Base-by-base conservation (phyloP, 23 tunicate species). In the Diplosoma virens region DNA sequence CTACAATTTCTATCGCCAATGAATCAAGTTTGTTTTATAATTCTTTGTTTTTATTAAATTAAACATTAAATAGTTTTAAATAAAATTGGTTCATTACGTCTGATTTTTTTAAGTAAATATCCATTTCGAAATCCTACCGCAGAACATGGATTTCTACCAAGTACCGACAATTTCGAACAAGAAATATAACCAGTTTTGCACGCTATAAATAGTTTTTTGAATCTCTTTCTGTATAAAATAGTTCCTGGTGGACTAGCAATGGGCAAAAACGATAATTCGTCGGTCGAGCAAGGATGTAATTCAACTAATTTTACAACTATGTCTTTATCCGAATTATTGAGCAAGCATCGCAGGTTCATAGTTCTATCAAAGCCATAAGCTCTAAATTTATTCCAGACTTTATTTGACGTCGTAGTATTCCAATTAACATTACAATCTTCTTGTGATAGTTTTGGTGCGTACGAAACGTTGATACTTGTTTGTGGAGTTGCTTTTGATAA, bases 61-160 rank as follows among this genome's bases (percentile, higher is more conserved):
- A n/a, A n/a, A n/a, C n/a, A 41, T 55, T 25, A 55, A 4, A 29
- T 47, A 28, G 47, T 63, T 61, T 33, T 36, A 77, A 84, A 84
- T 4, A 45, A 29, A 27, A 86, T 72, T 45, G 23, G 41, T 60
- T 86, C 37, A 18, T 82, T 82, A 0, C 58, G 45, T 81, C 81
- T 87, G 0, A 67, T 45, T 26, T 56, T 29, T 29, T 41, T 36
- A 53, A 74, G 86, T 66, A 81, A 54, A 24, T 34, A 68, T 1
- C 86, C 94, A 47, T 87, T 87, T 20, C 73, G 33, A 67, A 87
- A 87, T 67, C 75, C 86, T 16, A 59, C 58, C 31, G 86, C 94
- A 27, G 67, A 30, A 6, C 74, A 14, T 14, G 82, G 71, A 25
- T 54, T 75, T 20, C 79, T 65, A 36, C 32, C 37, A 18, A 5